Evolutionary conservation across 2,888 invertebrate species (phyloP).

Genomic region (Harmothoe impar): DNA sequence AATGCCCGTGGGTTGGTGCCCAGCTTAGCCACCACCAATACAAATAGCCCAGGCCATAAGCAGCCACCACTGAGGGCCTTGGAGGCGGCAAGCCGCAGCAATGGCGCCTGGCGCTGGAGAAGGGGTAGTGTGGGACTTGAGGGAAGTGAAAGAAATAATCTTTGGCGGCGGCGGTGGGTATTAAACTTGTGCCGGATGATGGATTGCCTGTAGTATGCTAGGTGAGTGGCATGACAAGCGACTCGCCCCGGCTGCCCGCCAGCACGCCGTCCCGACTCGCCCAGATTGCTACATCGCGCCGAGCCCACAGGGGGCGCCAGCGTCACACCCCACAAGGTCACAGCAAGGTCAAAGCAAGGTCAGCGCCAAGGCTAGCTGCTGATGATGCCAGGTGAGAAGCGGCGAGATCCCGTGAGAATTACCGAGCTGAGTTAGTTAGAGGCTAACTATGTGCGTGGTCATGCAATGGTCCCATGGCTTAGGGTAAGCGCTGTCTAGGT

Average conservation of each 20-base stretch:
- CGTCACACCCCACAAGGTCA: conserved; percentile 19
- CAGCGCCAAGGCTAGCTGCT: not conserved
- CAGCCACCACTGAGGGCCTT: not conserved
- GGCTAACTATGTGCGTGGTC: not conserved
- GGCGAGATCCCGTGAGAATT: not conserved
- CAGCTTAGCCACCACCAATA: conserved; percentile 4
- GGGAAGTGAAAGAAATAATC: conserved; percentile 42
- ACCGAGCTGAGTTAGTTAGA: not conserved
- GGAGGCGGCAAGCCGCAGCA: not conserved
- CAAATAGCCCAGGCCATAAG: conserved; percentile 25
- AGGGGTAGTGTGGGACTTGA: not conserved
- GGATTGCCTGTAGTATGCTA: conserved; percentile 33
- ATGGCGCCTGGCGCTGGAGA: not conserved
- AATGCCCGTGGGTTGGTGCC: conserved; percentile 3
- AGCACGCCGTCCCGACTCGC: not conserved
- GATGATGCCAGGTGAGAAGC: not conserved
- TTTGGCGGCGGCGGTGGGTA: conserved; percentile 26
- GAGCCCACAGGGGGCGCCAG: not conserved
- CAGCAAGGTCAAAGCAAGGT: conserved; percentile 6
- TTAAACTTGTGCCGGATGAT: conserved; percentile 51
- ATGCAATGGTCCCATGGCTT: not conserved
- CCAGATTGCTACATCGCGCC: conserved; percentile 8
- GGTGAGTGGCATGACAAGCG: conserved; percentile 53
- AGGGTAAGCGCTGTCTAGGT: not conserved
- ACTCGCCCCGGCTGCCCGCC: not conserved